phyloP scores from a whole-genome alignment of 2,113 vertebrate genomes.

The Rutilus rutilus region DNA sequence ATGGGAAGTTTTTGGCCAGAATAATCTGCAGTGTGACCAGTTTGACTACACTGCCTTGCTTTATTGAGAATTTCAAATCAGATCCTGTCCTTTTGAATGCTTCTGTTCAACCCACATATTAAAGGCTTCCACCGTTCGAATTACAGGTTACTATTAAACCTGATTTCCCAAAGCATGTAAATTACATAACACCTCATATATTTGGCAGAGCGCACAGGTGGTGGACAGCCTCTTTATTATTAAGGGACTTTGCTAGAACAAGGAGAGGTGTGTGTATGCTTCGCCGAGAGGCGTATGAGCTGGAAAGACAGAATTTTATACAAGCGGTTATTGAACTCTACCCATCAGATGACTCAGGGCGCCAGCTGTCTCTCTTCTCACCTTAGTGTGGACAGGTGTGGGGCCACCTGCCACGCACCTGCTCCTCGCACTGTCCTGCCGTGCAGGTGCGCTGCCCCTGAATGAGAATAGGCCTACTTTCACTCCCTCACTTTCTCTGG shows the following conservation, averaged over 20 bases:
- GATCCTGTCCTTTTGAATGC: neutral
- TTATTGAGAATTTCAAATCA: slow-evolving; percentile 7
- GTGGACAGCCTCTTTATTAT: slow-evolving; percentile 43
- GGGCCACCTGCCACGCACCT: slow-evolving; percentile 63
- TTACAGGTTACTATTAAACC: slow-evolving; percentile 23
- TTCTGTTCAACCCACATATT: neutral
- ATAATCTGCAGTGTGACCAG: neutral
- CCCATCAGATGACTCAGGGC: slow-evolving; percentile 47
- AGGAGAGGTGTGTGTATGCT: neutral
- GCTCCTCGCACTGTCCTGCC: slow-evolving; percentile 50
- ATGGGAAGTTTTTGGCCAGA: neutral
- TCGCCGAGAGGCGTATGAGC: slow-evolving; percentile 33
- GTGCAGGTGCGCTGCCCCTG: slow-evolving; percentile 43
- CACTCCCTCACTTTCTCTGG: slow-evolving; percentile 1
- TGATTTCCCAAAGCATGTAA: slow-evolving; percentile 38
- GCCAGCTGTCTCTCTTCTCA: slow-evolving; percentile 60
- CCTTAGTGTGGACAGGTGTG: slow-evolving; percentile 57
- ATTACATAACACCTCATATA: slow-evolving; percentile 43
- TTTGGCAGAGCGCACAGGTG: slow-evolving; percentile 46
- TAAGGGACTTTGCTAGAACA: slow-evolving; percentile 30
- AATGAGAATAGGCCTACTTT: slow-evolving; percentile 8
- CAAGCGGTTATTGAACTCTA: slow-evolving; percentile 53
- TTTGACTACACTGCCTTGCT: too few relatives aligned
- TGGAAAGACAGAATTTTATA: slow-evolving; percentile 28
- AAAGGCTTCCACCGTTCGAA: neutral